Conservation (phyloP, 1,140 invertebrate species). For the Wiebesia pumilae region DNA sequence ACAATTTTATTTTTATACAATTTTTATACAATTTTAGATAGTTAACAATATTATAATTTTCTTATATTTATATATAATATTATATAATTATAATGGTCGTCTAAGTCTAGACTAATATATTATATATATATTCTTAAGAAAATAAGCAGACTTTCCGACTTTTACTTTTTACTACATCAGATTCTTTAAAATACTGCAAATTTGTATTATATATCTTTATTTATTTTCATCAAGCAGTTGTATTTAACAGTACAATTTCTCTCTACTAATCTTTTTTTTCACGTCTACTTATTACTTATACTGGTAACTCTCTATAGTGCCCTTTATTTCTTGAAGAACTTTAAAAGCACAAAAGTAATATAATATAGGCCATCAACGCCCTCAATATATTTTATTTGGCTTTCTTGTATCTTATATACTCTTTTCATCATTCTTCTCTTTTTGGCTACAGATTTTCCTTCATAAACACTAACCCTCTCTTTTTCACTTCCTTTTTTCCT, state of each 20-base stretch:
- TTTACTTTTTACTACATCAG: no score
- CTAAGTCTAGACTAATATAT: no score
- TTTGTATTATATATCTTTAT: no score
- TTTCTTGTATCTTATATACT: conserved; percentile 20
- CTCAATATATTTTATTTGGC: conserved; percentile 26
- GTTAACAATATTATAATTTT: no score
- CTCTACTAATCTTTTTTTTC: conserved; percentile 1
- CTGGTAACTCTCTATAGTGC: conserved; percentile 1
- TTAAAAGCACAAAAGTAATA: conserved; percentile 35
- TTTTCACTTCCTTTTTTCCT: background rate
- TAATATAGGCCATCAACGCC: conserved; percentile 29
- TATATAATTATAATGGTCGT: no score
- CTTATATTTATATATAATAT: no score
- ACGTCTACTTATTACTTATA: background rate
- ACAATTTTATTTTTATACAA: no score
- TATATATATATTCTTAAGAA: no score
- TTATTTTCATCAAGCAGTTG: background rate
- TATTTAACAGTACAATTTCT: background rate
- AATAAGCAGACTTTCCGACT: no score
- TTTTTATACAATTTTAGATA: no score
- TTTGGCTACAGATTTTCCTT: background rate
- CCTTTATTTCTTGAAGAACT: background rate
- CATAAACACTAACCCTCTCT: conserved; percentile 7
- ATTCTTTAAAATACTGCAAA: no score
- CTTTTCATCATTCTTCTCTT: conserved; percentile 37